A percentile compares a stretch with the other conserved stretches of the same genome.
These are phyloP conservation scores for Eurystomus gularis DNA, from an alignment of 2,113 vertebrate genomes.

Conservation along the genomic window DNA sequence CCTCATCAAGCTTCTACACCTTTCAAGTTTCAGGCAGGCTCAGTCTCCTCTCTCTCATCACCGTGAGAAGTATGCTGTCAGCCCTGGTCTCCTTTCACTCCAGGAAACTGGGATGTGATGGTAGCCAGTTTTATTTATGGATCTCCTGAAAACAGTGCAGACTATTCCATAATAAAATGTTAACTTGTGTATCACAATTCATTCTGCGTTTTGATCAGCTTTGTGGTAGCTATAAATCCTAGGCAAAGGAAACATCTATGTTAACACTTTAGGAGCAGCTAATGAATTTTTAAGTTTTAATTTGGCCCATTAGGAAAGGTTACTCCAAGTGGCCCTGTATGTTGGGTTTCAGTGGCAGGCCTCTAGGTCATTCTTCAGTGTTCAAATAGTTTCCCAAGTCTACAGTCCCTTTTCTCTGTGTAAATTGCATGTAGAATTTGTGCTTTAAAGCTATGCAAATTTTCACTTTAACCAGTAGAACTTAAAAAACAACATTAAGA, in stretches of 20 bases:
- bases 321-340: background rate
- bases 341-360: background rate
- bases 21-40: background rate
- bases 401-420: background rate
- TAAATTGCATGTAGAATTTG: background rate
- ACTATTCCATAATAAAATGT: background rate
- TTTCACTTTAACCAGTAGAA: background rate
- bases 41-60: background rate
- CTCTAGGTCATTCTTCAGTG: background rate
- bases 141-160: background rate
- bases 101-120: background rate
- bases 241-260: background rate
- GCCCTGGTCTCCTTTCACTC: background rate
- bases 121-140: background rate
- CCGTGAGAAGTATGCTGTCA: background rate
- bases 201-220: background rate
- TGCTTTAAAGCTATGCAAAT: background rate
- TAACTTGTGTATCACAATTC: background rate
- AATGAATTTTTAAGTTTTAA: background rate
- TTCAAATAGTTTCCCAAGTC: background rate
- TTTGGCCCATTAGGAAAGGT: background rate
- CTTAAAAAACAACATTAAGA: too few relatives aligned
- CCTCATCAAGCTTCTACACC: background rate
- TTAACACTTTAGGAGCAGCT: background rate
- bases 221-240: background rate